Evolutionary conservation across 2,888 invertebrate species (phyloP), one percentile per base, ranked within the genome.

Genomic region (Rhagonycha lutea): DNA sequence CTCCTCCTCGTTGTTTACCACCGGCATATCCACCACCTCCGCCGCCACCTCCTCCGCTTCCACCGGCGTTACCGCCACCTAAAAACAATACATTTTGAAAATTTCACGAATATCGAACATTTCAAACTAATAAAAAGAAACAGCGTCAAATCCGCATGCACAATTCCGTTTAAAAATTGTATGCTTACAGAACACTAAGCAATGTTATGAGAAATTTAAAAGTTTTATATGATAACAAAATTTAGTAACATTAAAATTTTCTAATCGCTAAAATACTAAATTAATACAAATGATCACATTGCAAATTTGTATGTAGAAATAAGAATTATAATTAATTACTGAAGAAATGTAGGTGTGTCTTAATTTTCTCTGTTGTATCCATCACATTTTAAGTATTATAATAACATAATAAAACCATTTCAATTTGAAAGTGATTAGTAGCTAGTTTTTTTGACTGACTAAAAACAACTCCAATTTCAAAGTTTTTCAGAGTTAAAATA

Each of bases 1-100:
- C 77, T 89, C 95, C 95, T 86, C 90, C 89, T 87, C 95, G 94
- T 88, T 95, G 95, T 91, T 95, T 95, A 89, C 95, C 95, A 86
- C 95, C 94, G 87, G 92, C 92, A 90, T 93, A 94, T 87, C 93
- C 90, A 86, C 90, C 89, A 86, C 89, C 89, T 86, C 89, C 89
- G 82, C 82, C 90, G 75, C 74, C 75, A 86, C 90, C 89, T 86
- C 89, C 89, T 86, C 89, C 89, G 81, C 82, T 90, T 75, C 74
- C 75, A 70, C 78, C 29, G 28, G 63, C 76, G n/a, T 65, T 65
- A 65, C 63, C 63, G 4, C 63, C 63, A 8, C 63, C 63, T 65
- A 65, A 65, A 65, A 65, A 23, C 26, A 65, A 65, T 47, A 47
- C 4, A 47, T 14, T 23, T 65, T 24, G 63, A 65, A 24, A 65